Base-by-base conservation (phyloP, 2,113 vertebrate genomes). In the Serilophus lunatus region DNA sequence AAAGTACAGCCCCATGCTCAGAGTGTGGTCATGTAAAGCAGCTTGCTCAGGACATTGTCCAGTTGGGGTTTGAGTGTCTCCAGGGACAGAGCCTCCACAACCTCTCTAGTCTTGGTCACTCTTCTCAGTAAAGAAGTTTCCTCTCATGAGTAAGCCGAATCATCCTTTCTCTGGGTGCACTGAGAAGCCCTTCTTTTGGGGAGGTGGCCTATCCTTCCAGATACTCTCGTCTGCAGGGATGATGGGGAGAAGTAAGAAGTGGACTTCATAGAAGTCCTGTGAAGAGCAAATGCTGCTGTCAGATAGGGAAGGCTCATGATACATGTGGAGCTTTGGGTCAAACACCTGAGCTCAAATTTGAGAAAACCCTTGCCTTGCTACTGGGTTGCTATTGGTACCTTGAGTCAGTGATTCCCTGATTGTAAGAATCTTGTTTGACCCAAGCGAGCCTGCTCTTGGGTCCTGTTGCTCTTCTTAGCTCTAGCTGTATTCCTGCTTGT, bases 371-470 rank as follows among this genome's bases (percentile, higher is more conserved):
- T 85, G 61, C 35, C n/a, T 82, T 90, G 61, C 53, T 6, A 2
- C 44, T 76, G 25, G 15, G 8, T 15, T 86, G 59, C 11, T 2
- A 0, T 15, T 50, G 47, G 36, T 64, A 56, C 50, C 57, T 72
- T 0, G 0, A 49, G 25, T 18, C 36, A 40, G 54, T 60, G 36
- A 24, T 9, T 80, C 5, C n/a, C 19, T 23, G 6, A 1, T 17
- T 23, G n/a, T 45, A 22, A 69, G 10, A 29, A 19, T 16, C 44
- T 50, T 31, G 4, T 54, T 51, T 54, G 1, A 3, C 25, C 29
- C 28, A 3, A 26, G 40, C 35, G 10, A 70, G 20, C 56, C 51
- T 51, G 53, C 63, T 65, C 29, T 33, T 38, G 51, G 17, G 8
- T 60, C 44, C 68, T 15, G 2, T 20, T 90, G 49, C 28, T 33